These are phyloP conservation scores for Caenorhabditis zanzibari DNA, from an alignment of 2,888 invertebrate genomes.

Conservation along the genomic window DNA sequence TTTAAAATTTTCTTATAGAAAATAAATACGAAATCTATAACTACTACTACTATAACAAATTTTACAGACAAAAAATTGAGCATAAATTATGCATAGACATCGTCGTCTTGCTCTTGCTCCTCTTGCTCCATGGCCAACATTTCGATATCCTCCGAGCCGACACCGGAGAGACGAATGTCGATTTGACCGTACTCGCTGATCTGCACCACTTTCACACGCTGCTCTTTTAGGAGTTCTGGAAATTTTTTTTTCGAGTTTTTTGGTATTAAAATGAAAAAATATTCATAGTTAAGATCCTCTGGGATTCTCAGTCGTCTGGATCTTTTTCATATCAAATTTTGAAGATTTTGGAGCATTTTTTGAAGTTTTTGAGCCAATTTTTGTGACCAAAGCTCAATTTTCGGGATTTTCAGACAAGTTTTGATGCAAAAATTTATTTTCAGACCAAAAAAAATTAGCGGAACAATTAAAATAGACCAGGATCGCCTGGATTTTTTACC, in stretches of 20 bases:
- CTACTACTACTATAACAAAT: slow-evolving; percentile 8
- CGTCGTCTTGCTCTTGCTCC: not conserved
- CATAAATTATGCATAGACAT: not conserved
- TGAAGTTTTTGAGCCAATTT: too few relatives aligned
- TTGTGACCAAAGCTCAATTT: too few relatives aligned
- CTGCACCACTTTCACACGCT: not conserved
- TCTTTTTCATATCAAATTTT: too few relatives aligned
- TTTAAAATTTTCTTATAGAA: not conserved
- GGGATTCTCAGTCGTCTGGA: too few relatives aligned
- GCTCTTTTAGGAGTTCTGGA: slow-evolving; percentile 39
- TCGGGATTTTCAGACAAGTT: too few relatives aligned
- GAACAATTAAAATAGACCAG: too few relatives aligned
- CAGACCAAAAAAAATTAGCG: too few relatives aligned
- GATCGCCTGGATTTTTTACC: too few relatives aligned
- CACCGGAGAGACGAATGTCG: not conserved
- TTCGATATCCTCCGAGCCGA: not conserved
- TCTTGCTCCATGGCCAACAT: not conserved
- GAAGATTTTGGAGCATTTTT: not conserved
- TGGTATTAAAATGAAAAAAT: too few relatives aligned
- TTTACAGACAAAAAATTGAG: slow-evolving; percentile 9
- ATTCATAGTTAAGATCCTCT: too few relatives aligned
- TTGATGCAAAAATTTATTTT: too few relatives aligned
- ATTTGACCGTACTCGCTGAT: not conserved
- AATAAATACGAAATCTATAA: not conserved
- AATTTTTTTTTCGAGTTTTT: not conserved